A percentile compares a stretch with the other conserved stretches of the same genome.
Conservation (phyloP, 1,140 invertebrate species). For the Campoletis sonorensis region DNA sequence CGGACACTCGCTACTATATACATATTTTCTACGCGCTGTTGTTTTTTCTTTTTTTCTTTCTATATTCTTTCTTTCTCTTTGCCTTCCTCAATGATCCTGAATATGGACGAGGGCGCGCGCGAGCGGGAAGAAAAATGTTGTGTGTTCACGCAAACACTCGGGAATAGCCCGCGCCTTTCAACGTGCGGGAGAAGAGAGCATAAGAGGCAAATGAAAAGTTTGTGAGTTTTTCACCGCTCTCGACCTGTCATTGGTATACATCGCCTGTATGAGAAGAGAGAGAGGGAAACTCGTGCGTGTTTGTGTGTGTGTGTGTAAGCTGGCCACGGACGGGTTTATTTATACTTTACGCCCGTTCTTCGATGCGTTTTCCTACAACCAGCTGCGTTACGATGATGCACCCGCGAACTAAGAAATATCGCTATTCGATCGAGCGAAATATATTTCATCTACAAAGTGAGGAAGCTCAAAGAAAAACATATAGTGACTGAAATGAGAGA, state of each 20-base stretch:
- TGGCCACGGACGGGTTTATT: slow-evolving; percentile 32
- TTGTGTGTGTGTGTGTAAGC: neutral
- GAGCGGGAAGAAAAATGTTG: neutral
- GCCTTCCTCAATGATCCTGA: slow-evolving; percentile 41
- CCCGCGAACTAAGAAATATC: slow-evolving; percentile 10
- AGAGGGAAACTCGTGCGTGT: neutral
- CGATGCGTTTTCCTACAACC: neutral
- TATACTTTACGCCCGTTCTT: slow-evolving; percentile 22
- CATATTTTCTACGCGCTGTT: slow-evolving; percentile 3
- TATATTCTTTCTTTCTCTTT: slow-evolving; percentile 44
- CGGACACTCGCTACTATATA: slow-evolving; percentile 17
- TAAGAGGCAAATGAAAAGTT: neutral
- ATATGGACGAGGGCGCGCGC: neutral
- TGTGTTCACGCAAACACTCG: neutral
- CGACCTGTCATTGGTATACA: neutral
- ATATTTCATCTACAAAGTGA: neutral
- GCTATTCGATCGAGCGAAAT: slow-evolving; percentile 12
- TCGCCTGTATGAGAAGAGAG: neutral
- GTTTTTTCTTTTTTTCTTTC: slow-evolving; percentile 48
- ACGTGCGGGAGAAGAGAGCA: neutral
- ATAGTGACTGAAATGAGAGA: neutral
- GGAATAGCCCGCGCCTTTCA: neutral
- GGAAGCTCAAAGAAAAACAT: neutral
- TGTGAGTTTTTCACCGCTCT: neutral
- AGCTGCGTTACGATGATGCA: slow-evolving; percentile 11